phyloP scores from a whole-genome alignment of 2,113 vertebrate genomes.

The Nyctibius bracteatus region DNA sequence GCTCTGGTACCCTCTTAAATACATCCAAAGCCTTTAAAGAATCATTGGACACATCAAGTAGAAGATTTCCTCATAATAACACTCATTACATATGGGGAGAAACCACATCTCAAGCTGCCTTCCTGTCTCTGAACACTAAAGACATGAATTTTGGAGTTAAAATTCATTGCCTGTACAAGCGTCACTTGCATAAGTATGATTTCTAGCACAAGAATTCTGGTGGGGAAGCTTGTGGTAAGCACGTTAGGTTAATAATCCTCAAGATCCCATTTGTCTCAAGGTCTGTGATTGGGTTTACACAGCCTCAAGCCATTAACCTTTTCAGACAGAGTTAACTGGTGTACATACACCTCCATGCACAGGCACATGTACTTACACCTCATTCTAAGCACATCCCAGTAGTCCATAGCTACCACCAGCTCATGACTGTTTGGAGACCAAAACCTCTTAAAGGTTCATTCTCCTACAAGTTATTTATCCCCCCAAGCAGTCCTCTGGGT shows the following conservation, averaged over 20 bases:
- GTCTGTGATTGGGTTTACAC: neutral
- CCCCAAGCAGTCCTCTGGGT: neutral
- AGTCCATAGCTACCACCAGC: neutral
- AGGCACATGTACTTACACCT: neutral
- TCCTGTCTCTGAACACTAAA: neutral
- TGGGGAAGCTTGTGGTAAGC: neutral
- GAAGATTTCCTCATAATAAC: neutral
- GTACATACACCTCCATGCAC: neutral
- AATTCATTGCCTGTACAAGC: neutral
- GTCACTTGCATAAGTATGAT: neutral
- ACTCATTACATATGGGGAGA: neutral
- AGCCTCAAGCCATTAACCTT: neutral
- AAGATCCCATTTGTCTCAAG: neutral
- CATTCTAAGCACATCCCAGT: neutral
- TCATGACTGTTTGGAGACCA: neutral
- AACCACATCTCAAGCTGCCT: conserved; percentile 20
- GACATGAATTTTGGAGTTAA: neutral
- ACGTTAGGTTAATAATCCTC: neutral
- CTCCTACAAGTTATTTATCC: neutral
- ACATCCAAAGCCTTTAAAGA: conserved; percentile 12
- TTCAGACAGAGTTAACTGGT: neutral
- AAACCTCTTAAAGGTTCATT: neutral
- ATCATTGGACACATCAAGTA: neutral
- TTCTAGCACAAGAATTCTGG: neutral
- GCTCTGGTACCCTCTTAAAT: neutral